These are phyloP conservation scores for Cydia pomonella DNA, from an alignment of 1,140 invertebrate species.

Conservation along the genomic window DNA sequence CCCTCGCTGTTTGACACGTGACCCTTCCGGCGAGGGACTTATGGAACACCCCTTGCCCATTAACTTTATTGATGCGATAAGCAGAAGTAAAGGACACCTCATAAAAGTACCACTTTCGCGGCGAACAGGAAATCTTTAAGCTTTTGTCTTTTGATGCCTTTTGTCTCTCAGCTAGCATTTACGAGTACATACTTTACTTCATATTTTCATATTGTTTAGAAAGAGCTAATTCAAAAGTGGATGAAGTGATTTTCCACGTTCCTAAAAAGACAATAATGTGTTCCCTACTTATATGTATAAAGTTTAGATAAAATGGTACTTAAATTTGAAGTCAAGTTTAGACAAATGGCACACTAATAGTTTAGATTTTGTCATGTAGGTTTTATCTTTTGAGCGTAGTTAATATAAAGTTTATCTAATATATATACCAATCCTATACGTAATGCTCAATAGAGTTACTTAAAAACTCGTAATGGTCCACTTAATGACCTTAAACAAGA, in stretches of 20 bases:
- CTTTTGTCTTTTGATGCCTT: not conserved
- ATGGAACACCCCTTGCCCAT: conserved; percentile 29
- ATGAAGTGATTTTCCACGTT: too few species aligned
- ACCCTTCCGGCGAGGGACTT: conserved; percentile 59
- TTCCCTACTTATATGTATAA: too few species aligned
- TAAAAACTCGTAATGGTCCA: not conserved
- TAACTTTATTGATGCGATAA: conserved; percentile 24
- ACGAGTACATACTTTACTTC: too few species aligned
- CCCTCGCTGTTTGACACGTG: conserved; percentile 61
- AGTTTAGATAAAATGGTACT: too few species aligned
- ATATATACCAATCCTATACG: not conserved
- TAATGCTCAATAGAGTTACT: not conserved
- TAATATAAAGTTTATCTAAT: not conserved
- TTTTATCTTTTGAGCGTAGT: not conserved
- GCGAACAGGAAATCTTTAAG: conserved; percentile 22
- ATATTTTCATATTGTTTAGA: not conserved
- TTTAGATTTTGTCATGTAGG: too few species aligned
- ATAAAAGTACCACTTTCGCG: not conserved
- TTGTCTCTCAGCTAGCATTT: not conserved
- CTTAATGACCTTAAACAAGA: conserved; percentile 9
- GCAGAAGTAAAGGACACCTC: conserved; percentile 7
- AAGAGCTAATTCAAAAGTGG: too few species aligned
- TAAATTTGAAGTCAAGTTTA: too few species aligned
- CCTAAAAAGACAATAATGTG: too few species aligned
- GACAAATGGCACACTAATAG: too few species aligned